Base-by-base conservation (phyloP, 2,797 vertebrate species). In the Taenioides sp. region DNA sequence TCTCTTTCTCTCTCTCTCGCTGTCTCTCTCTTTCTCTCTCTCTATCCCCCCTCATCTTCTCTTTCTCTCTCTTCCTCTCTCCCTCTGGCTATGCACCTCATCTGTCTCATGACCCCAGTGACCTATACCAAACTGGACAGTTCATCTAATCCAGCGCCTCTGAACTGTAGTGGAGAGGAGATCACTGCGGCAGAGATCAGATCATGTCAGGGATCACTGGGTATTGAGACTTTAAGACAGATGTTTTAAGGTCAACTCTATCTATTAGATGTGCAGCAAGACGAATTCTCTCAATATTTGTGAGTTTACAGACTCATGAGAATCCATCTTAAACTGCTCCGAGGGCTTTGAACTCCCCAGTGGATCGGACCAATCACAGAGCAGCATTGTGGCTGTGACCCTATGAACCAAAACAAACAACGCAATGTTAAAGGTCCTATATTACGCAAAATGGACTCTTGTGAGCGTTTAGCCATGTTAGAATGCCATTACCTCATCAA, bases 61-160 rank as follows among this genome's bases (percentile, higher is more conserved):
- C 49, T 17, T 20, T 52, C 49, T 20, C 6, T 6, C 18, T 18
- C 18, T 20, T 5, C 6, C 34, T 34, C 34, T 34, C 49, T 52
- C 49, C 18, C 49, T 20, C 18, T 14, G 2, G 25, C 25, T 27
- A 2, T 27, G 25, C 25, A 27, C 1, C 49, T 52, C 49, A 5
- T 20, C 6, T 20, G 64, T 31, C 23, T 6, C 58, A 17, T 2
- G 62, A 54, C 66, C 70, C 14, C 55, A 18, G 57, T 22, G 65
- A 67, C 73, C 59, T 54, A 31, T 20, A 55, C 65, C 57, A 22
- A 37, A 27, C 28, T 40, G 40, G 69, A 82, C 58, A 16, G 57
- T 63, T 55, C 2, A 61, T 64, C 6, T 65, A 28, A 73, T 5
- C 2, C 25, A 5, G n/a, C 52, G 52, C 67, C 70, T 69, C 27